These are phyloP conservation scores for Drosophila nasuta DNA, from an alignment of 1,140 invertebrate species.

Conservation along the genomic window DNA sequence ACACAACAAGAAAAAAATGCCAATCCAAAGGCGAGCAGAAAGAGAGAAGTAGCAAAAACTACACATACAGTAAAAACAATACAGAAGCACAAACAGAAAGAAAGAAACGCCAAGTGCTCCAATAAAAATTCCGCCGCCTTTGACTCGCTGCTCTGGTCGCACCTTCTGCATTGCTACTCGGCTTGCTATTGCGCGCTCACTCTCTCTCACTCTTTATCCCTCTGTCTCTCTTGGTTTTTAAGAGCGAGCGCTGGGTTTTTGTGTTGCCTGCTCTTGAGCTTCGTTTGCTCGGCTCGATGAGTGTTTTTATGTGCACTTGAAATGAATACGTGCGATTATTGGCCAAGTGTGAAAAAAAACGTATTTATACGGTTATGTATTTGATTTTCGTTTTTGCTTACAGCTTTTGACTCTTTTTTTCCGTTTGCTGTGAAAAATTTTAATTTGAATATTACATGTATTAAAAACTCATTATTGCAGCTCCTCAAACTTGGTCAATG, in stretches of 20 bases:
- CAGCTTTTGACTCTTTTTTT: conserved; percentile 47
- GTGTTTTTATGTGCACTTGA: conserved; percentile 76
- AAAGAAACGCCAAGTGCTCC: conserved; percentile 71
- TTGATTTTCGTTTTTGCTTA: conserved; percentile 64
- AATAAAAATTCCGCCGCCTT: conserved; percentile 82
- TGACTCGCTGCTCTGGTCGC: conserved; percentile 60
- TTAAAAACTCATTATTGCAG: conserved; percentile 78
- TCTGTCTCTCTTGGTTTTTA: conserved; percentile 55
- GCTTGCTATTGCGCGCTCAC: conserved; percentile 4
- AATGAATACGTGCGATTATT: conserved; percentile 81
- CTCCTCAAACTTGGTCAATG: conserved; percentile 74
- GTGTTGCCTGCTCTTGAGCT: conserved; percentile 63
- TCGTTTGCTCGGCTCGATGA: conserved; percentile 65
- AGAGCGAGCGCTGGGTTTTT: conserved; percentile 69
- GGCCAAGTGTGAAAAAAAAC: conserved; percentile 39
- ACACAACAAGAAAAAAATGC: conserved; percentile 52
- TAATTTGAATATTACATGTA: conserved; percentile 82
- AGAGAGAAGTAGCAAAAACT: conserved; percentile 37
- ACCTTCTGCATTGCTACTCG: neutral
- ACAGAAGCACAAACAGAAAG: conserved; percentile 37
- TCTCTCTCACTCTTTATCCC: neutral
- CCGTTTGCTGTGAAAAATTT: conserved; percentile 43
- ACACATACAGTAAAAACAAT: conserved; percentile 11
- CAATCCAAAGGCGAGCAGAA: conserved; percentile 73
- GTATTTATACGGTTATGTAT: conserved; percentile 52